phyloP scores from a whole-genome alignment of 2,888 invertebrate genomes.

The Eilema caniola region DNA sequence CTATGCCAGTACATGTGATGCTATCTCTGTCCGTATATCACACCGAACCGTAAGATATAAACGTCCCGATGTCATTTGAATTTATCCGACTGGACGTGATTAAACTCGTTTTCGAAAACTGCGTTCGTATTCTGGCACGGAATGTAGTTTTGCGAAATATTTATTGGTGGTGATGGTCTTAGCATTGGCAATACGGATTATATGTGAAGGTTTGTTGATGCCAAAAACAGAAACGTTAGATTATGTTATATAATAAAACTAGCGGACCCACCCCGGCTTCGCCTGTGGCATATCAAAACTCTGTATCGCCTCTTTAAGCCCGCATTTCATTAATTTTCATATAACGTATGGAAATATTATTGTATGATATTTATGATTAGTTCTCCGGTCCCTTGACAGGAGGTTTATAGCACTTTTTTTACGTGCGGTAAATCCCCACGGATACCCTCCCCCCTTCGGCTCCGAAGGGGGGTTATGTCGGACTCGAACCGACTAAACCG shows the following conservation, averaged over 20 bases:
- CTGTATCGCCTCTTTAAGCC: too few relatives aligned
- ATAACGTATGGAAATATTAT: too few relatives aligned
- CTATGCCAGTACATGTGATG: conserved; percentile 53
- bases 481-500: too few relatives aligned
- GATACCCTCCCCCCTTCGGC: too few relatives aligned
- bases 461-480: too few relatives aligned
- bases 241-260: background rate
- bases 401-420: too few relatives aligned
- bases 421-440: too few relatives aligned
- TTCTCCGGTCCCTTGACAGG: too few relatives aligned
- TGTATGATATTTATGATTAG: too few relatives aligned
- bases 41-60: conserved; percentile 32
- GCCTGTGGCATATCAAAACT: too few relatives aligned
- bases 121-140: background rate
- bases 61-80: background rate
- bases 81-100: conserved; percentile 1
- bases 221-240: background rate
- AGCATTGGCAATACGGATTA: background rate
- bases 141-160: conserved; percentile 1
- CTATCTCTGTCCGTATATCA: conserved; percentile 38
- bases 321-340: too few relatives aligned
- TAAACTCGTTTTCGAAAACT: conserved; percentile 3
- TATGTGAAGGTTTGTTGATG: background rate
- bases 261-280: too few relatives aligned
- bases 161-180: background rate